Evolutionary conservation across 2,888 invertebrate genomes (phyloP).

Genomic region (Panorpa germanica): DNA sequence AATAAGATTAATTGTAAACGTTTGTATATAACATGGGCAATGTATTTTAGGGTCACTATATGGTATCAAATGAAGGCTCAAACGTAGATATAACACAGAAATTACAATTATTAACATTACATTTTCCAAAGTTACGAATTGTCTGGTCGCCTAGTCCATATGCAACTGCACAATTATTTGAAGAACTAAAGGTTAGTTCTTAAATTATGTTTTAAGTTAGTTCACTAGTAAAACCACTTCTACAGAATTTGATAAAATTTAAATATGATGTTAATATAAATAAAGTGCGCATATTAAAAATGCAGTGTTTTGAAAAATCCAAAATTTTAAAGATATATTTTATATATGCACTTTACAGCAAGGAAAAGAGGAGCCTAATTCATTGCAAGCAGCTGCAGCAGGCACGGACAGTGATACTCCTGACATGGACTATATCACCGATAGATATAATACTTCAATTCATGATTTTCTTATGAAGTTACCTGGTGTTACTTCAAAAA

Average conservation of each 20-base stretch:
- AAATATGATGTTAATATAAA: slow-evolving; percentile 6
- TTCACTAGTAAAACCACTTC: too few relatives aligned
- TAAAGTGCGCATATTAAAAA: too few relatives aligned
- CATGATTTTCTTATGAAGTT: slow-evolving; percentile 71
- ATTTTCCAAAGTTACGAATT: slow-evolving; percentile 81
- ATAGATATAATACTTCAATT: slow-evolving; percentile 50
- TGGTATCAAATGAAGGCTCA: slow-evolving; percentile 56
- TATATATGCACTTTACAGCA: slow-evolving; percentile 27
- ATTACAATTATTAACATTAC: slow-evolving; percentile 79
- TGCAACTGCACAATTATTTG: slow-evolving; percentile 89
- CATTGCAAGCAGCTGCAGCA: slow-evolving; percentile 48
- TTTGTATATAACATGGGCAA: slow-evolving; percentile 8
- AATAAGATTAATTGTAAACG: slow-evolving; percentile 3
- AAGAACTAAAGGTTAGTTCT: slow-evolving; percentile 64
- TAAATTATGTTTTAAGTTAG: too few relatives aligned
- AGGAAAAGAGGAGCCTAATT: slow-evolving; percentile 65
- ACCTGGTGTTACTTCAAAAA: slow-evolving; percentile 78
- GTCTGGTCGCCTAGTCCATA: slow-evolving; percentile 96
- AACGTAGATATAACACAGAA: slow-evolving; percentile 69
- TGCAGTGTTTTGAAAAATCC: slow-evolving; percentile 1
- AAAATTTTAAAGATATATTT: slow-evolving; percentile 6
- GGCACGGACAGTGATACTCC: slow-evolving; percentile 45
- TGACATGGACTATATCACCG: slow-evolving; percentile 25
- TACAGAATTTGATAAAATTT: too few relatives aligned
- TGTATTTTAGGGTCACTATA: slow-evolving; percentile 53